These are phyloP conservation scores for Cephus nigrinus DNA, from an alignment of 2,888 invertebrate species.

Conservation along the genomic window DNA sequence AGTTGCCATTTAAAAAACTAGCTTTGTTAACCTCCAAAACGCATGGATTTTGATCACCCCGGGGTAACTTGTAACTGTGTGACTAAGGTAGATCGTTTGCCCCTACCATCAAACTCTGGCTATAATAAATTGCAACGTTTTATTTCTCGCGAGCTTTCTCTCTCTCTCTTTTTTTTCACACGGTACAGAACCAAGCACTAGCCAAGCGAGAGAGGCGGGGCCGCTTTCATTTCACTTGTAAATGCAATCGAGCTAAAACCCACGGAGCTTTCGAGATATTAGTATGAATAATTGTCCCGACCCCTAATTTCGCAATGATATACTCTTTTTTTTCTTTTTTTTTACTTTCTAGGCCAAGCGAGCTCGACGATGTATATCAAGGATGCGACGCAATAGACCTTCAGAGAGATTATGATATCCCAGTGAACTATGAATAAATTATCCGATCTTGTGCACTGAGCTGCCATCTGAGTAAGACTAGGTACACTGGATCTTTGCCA, in stretches of 20 bases:
- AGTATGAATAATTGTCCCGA: constrained; percentile 16
- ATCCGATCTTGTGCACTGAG: not conserved
- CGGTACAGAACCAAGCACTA: not conserved
- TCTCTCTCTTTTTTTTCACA: not conserved
- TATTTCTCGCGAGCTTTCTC: not conserved
- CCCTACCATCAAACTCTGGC: not conserved
- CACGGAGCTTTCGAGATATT: constrained; percentile 14
- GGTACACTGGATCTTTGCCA: not conserved
- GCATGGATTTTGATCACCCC: not conserved
- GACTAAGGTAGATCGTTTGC: not conserved
- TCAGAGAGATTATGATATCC: constrained; percentile 17
- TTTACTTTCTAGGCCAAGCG: constrained; percentile 1
- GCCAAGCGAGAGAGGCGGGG: constrained; percentile 4
- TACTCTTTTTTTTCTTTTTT: constrained; percentile 2
- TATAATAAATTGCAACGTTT: constrained; percentile 4
- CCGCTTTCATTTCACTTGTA: constrained; percentile 31
- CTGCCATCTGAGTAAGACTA: not conserved
- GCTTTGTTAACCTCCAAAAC: not conserved
- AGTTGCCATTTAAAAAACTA: not conserved
- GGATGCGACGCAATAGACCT: not conserved
- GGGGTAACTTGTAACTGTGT: not conserved
- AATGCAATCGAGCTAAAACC: constrained; percentile 32
- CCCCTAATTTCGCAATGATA: constrained; percentile 23
- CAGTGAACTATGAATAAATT: constrained; percentile 19
- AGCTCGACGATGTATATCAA: not conserved